Evolutionary conservation across 92 coral and sea anemone genomes (phyloP), one percentile per base, ranked within the genome.

Genomic region (Pocillopora grandis): DNA sequence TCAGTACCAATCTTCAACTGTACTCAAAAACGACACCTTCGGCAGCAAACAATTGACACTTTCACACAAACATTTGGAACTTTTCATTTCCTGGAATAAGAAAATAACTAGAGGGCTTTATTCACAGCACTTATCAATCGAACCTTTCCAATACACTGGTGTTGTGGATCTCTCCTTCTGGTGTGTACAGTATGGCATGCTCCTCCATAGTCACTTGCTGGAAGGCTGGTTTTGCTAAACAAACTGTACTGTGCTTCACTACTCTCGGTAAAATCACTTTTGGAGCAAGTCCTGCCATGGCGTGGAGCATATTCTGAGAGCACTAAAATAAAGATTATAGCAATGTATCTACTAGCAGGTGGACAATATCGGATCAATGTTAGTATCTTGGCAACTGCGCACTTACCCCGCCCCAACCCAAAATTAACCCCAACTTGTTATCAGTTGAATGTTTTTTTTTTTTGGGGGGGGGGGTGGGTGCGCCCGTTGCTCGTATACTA

Each of bases 161-260:
- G 91, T 92, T 85, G 75, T 87, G 94, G 20, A 96, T 63, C 80
- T 90, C 83, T 8, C 95, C 99, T 71, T 90, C 96, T 21, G 98
- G 93, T 27, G 98, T 91, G 16, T 83, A 72, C 94, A 96, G 87
- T 82, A 96, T 90, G 52, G 87, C 93, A 68, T 76, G 88, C 80
- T 96, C 98, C 57, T 96, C 98, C 18, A 76, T 64, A 5, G 95
- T 96, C 62, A 96, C 97, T 65, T 86, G 94, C 23, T 37, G 62
- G 72, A 80, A 96, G 76, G 78, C 87, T 20, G 69, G 66, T 75
- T 90, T 93, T 2, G 67, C 55, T 10, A 96, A 82, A 68, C 82
- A 36, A 15, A 78, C 58, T 8, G 60, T 72, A 35, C 92, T 80
- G 77, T 94, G 92, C 64, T 84, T 83, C 42, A 92, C 89, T 12